These are phyloP conservation scores for Lycophotia porphyrea DNA, from an alignment of 2,888 invertebrate species.

Conservation along the genomic window DNA sequence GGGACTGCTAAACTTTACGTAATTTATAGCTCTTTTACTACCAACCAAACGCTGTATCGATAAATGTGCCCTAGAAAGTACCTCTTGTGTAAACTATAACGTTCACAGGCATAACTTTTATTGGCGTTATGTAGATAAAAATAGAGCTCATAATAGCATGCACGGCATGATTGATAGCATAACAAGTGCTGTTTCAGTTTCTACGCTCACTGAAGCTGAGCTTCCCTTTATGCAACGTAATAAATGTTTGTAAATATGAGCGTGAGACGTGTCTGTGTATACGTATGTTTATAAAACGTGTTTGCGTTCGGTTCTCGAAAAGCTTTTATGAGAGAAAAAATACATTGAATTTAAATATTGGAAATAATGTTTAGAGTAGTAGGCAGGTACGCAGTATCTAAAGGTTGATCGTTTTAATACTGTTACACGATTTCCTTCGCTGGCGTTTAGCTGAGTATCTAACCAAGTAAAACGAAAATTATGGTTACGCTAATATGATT, in stretches of 20 bases:
- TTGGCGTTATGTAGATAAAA: conserved; percentile 53
- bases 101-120: conserved; percentile 47
- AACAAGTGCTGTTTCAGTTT: conserved; percentile 59
- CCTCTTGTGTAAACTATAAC: conserved; percentile 37
- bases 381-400: background rate
- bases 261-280: conserved; percentile 48
- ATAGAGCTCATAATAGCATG: conserved; percentile 51
- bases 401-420: conserved; percentile 24
- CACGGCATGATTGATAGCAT: conserved; percentile 59
- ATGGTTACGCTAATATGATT: conserved; percentile 56
- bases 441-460: conserved; percentile 26
- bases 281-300: conserved; percentile 38
- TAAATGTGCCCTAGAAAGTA: conserved; percentile 34
- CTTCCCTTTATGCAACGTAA: conserved; percentile 61
- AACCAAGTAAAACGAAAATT: conserved; percentile 59
- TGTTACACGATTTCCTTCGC: conserved; percentile 34
- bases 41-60: conserved; percentile 1
- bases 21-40: conserved; percentile 2
- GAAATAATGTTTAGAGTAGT: conserved; percentile 21
- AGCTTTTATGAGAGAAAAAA: conserved; percentile 46
- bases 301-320: conserved; percentile 29
- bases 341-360: conserved; percentile 32
- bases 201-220: conserved; percentile 55
- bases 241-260: conserved; percentile 66
- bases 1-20: conserved; percentile 9